phyloP scores from a whole-genome alignment of 2,113 vertebrate species.

The Columba janthina region DNA sequence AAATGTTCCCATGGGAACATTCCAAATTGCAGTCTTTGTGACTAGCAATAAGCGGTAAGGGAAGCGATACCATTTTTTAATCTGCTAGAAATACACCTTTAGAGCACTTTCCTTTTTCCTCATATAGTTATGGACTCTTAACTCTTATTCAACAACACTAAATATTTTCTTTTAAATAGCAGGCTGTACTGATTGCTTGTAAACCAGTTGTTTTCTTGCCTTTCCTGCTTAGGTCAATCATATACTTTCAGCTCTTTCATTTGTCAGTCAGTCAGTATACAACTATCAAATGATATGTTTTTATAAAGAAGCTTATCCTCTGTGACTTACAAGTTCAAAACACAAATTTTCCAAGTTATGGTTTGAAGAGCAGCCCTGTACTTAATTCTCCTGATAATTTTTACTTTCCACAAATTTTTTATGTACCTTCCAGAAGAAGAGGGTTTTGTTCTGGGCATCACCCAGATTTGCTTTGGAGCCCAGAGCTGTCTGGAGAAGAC shows the following conservation, averaged over 20 bases:
- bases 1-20: not conserved
- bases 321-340: not conserved
- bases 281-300: not conserved
- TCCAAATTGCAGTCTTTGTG: not conserved
- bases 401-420: not conserved
- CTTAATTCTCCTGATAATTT: not conserved
- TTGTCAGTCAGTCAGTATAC: not conserved
- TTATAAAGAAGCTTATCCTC: not conserved
- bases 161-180: not conserved
- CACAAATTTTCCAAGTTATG: not conserved
- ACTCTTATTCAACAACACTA: not conserved
- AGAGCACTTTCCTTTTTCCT: not conserved
- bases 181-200: not conserved
- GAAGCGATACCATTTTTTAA: not conserved
- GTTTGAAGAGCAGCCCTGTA: accelerated
- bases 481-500: not conserved
- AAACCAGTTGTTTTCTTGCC: not conserved
- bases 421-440: not conserved
- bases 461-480: not conserved
- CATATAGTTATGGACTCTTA: not conserved
- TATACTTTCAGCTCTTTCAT: not conserved
- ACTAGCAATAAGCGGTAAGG: not conserved
- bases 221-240: not conserved
- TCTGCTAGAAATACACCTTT: not conserved
- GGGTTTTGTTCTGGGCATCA: not conserved